Conservation (phyloP, 2,797 vertebrate species). For the Crocidura indochinensis region DNA sequence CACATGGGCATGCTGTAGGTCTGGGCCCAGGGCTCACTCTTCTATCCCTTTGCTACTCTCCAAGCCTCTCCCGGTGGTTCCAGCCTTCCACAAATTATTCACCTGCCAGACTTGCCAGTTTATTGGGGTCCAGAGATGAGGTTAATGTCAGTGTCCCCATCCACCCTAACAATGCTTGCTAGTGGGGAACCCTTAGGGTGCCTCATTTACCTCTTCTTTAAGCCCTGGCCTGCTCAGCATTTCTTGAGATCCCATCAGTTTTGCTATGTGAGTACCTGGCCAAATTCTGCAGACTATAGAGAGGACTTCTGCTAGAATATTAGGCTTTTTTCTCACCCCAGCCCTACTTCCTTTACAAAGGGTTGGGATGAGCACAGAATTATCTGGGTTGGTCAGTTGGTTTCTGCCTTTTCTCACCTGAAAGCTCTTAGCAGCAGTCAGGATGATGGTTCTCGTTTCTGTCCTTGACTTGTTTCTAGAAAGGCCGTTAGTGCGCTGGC, state of each 20-base stretch:
- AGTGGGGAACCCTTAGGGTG: not conserved
- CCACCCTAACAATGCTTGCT: not conserved
- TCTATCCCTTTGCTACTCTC: no score
- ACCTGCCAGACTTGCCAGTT: not conserved
- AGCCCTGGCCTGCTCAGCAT: no score
- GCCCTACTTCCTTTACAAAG: not conserved
- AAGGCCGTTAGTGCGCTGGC: not conserved
- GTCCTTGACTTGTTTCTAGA: not conserved
- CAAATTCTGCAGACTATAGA: not conserved
- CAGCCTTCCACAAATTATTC: not conserved
- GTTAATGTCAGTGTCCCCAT: not conserved
- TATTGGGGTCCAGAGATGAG: not conserved
- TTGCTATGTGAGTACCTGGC: not conserved
- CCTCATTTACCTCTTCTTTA: not conserved
- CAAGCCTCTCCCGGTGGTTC: not conserved
- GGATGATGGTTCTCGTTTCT: not conserved
- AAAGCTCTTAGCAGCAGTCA: not conserved
- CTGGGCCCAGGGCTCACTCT: not conserved
- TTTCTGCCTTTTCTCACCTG: not conserved
- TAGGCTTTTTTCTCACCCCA: no score
- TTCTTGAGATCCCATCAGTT: not conserved
- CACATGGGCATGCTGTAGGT: not conserved
- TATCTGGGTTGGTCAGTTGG: not conserved
- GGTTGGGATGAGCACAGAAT: not conserved
- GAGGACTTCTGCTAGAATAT: constrained; percentile 3